phyloP scores from a whole-genome alignment of 2,888 invertebrate species.

The Brachycybe producta region DNA sequence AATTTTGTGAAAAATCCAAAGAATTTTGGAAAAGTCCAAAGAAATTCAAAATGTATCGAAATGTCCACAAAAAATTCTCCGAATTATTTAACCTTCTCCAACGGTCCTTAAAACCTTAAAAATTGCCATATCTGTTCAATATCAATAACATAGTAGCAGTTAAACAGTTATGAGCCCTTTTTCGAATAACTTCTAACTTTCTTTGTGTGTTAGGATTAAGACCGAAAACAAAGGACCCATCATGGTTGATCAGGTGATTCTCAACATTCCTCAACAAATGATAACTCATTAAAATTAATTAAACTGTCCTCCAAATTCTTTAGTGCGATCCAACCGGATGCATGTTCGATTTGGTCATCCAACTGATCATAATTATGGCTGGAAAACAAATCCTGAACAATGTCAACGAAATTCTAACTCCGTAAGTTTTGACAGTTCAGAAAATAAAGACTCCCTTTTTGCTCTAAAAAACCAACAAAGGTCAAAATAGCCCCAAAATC shows the following conservation, averaged over 20 bases:
- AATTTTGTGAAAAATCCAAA: too few relatives aligned
- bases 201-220: neutral
- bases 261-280: neutral
- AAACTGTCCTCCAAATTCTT: neutral
- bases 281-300: neutral
- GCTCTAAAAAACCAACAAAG: neutral
- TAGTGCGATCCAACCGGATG: conserved; percentile 81
- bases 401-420: conserved; percentile 75
- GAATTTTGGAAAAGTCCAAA: too few relatives aligned
- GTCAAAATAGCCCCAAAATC: too few relatives aligned
- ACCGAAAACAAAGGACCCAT: conserved; percentile 5
- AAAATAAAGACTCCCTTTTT: too few relatives aligned
- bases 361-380: conserved; percentile 84
- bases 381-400: conserved; percentile 91
- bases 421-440: too few relatives aligned
- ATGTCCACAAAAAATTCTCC: too few relatives aligned
- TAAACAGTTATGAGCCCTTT: too few relatives aligned
- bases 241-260: conserved; percentile 7
- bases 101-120: too few relatives aligned
- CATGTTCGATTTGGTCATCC: conserved; percentile 78
- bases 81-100: too few relatives aligned
- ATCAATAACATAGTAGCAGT: too few relatives aligned
- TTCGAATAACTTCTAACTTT: neutral
- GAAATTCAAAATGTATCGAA: too few relatives aligned
- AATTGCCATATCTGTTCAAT: too few relatives aligned